phyloP scores from a whole-genome alignment of 1,140 invertebrate species.

The Megalopta genalis region DNA sequence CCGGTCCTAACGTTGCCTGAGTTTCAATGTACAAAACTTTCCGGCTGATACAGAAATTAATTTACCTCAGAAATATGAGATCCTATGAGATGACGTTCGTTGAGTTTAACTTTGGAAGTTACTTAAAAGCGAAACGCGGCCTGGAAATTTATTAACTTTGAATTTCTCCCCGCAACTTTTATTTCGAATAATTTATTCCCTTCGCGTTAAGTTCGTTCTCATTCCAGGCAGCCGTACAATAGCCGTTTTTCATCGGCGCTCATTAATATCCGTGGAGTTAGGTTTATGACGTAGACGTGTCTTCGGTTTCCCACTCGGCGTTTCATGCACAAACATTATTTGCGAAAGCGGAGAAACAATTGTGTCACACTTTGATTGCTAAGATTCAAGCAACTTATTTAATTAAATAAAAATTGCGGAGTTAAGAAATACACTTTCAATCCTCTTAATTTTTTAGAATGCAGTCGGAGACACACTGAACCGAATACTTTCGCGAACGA shows the following conservation, averaged over 20 bases:
- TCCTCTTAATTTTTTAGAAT: no score
- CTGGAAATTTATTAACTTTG: background rate
- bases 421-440: no score
- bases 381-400: no score
- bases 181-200: background rate
- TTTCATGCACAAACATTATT: no score
- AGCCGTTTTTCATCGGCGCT: background rate
- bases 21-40: background rate
- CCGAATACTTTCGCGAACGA: no score
- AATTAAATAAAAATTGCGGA: no score
- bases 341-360: no score
- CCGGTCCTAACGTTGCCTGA: no score
- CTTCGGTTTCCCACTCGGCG: no score
- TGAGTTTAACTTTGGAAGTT: background rate
- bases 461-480: no score
- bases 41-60: background rate
- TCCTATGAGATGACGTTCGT: background rate
- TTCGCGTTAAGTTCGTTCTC: background rate
- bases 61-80: background rate
- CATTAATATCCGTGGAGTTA: background rate
- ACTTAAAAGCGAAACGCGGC: background rate
- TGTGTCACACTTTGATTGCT: no score
- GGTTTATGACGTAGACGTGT: background rate
- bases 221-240: background rate
- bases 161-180: background rate